Evolutionary conservation across 1,140 invertebrate species (phyloP), one percentile per base, ranked within the genome.

Genomic region (Penaeus vannamei): DNA sequence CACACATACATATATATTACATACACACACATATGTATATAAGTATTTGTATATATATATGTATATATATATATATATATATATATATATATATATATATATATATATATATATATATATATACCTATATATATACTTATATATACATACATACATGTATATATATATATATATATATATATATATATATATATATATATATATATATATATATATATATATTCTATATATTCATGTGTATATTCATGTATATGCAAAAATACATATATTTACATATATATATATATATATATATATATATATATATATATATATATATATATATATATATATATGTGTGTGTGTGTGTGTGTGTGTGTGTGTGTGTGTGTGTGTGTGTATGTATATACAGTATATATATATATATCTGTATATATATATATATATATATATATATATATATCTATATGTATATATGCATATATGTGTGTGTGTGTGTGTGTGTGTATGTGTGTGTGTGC

Each of bases 151-250:
- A 76, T 76, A 76, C 32, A 76, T 76, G 32, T 29, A 76, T 76
- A 76, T 76, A 26, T 76, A 76, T 32, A 76, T 76, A 76, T 76
- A 76, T 76, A 76, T 76, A 76, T 76, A 76, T 76, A 76, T 32
- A 76, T 76, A 76, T 76, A 29, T 76, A 76, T 76, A 76, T 76
- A 76, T 76, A 76, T 76, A 76, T 76, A 26, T 76, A 26, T 76
- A 26, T 76, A 26, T 76, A 10, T 76, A 26, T 76, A 26, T 76
- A 26, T 76, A 26, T 76, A 12, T 76, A 26, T 32, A 10, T 76
- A 8, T 0, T 1, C 19, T 76, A 29, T 76, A 76, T 76, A 76
- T 76, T 32, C 32, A 76, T 76, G 32, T 76, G 32, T 76, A 76
- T 76, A 76, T 76, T 32, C 32, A 76, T 76, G 32, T 76, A 76